phyloP scores from a whole-genome alignment of 2,888 invertebrate genomes.

The Tenthredo notha region DNA sequence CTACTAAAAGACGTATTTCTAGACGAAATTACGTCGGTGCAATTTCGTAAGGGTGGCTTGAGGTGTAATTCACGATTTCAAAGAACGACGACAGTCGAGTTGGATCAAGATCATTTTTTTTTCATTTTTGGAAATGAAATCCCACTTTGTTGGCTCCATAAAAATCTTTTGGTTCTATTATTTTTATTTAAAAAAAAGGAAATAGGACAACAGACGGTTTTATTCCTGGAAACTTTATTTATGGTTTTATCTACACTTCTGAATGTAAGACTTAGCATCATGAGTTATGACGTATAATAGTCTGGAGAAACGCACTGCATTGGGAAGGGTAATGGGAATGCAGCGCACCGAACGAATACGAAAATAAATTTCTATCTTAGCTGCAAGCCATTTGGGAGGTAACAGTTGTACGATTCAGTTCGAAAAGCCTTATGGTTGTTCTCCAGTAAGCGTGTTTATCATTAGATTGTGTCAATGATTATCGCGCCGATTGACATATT shows the following conservation, averaged over 20 bases:
- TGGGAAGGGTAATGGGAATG: neutral
- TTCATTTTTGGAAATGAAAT: neutral
- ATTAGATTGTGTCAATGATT: neutral
- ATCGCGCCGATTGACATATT: neutral
- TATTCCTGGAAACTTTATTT: too few relatives aligned
- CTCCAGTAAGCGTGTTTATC: too few relatives aligned
- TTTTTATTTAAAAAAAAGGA: too few relatives aligned
- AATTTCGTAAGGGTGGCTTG: neutral
- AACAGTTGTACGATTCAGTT: slow-evolving; percentile 54
- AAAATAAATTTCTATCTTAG: slow-evolving; percentile 33
- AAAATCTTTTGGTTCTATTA: neutral
- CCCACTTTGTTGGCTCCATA: neutral
- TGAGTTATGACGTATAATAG: neutral
- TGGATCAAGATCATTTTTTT: neutral
- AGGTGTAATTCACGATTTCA: neutral
- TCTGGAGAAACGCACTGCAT: slow-evolving; percentile 1
- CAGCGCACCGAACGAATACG: neutral
- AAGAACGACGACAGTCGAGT: neutral
- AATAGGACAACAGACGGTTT: too few relatives aligned
- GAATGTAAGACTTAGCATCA: neutral
- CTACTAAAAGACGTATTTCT: neutral
- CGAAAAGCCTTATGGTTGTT: slow-evolving; percentile 51
- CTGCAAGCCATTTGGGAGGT: slow-evolving; percentile 27
- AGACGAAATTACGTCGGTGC: neutral
- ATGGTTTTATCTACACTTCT: too few relatives aligned